Evolutionary conservation across 1,140 invertebrate species (phyloP).

Genomic region (Physella acuta): DNA sequence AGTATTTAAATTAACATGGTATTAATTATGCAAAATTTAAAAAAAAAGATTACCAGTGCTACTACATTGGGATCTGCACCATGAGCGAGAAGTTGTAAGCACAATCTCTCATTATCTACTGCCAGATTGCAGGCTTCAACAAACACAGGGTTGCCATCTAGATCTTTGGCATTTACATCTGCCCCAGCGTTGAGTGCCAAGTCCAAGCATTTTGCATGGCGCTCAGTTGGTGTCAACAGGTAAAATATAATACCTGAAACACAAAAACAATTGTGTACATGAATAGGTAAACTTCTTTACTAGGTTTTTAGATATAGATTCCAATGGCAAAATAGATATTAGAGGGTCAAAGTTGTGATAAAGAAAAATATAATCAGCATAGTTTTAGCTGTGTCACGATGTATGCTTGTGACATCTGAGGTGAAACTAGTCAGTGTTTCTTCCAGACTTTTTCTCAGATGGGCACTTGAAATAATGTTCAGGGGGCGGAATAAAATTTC

Average conservation of each 20-base stretch:
- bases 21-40: too few species aligned
- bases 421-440: too few species aligned
- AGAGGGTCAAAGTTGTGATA: not conserved
- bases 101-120: slow-evolving; percentile 55
- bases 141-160: slow-evolving; percentile 57
- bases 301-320: too few species aligned
- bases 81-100: slow-evolving; percentile 50
- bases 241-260: slow-evolving; percentile 58
- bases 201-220: slow-evolving; percentile 57
- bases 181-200: slow-evolving; percentile 55
- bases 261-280: too few species aligned
- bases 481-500: too few species aligned
- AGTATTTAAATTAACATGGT: too few species aligned
- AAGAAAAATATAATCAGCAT: not conserved
- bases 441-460: too few species aligned
- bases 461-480: too few species aligned
- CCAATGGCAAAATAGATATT: not conserved
- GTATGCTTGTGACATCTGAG: too few species aligned
- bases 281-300: too few species aligned
- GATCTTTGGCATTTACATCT: slow-evolving; percentile 53
- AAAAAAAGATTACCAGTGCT: not conserved
- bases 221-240: slow-evolving; percentile 54
- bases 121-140: slow-evolving; percentile 56
- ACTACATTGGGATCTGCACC: slow-evolving; percentile 56
- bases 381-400: not conserved